Base-by-base conservation (phyloP, 2,888 invertebrate species). In the Himalopsyche japonica region DNA sequence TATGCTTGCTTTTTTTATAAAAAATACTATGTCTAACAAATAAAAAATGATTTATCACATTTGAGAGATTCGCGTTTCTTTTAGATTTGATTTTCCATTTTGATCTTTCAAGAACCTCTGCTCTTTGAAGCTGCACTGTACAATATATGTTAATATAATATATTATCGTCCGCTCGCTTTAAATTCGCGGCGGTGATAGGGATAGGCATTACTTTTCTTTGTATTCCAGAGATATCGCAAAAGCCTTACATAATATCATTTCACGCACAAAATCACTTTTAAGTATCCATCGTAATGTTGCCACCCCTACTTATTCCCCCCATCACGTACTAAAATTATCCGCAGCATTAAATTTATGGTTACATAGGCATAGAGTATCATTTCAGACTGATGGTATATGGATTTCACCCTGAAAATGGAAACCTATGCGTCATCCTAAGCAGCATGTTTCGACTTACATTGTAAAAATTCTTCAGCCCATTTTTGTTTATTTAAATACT, bases 311-410 rank as follows among this genome's bases (percentile, higher is more conserved):
- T 82, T 57, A 64, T 32, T 64, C 80, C 84, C 80, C 85, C 80
- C 78, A 77, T 81, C 86, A 84, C 86, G 86, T 86, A 85, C 81
- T 85, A 81, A 85, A 82, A 86, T 86, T 85, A 86, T 86, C 81
- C 86, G 85, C 82, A 84, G 84, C 86, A 86, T 86, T 86, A 86
- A 85, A 85, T 86, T 86, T 84, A 86, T 84, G 84, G 83, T 83
- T 82, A 81, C 81, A 82, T 84, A 81, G 86, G 84, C 85, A 81
- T 64, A 76, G 49, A 79, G 79, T 82, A 82, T 84, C 84, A 83
- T 86, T 85, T 85, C 84, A 83, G 85, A 79, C 84, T 79, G 82
- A 79, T 79, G 82, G 78, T 78, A 30, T 57, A 57, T 57, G 57
- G 57, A 57, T 57, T 57, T 57, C 24, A 15, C 57, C 57, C 57